Conservation (phyloP, 2,113 vertebrate genomes). For the Pelecanoides urinatrix region DNA sequence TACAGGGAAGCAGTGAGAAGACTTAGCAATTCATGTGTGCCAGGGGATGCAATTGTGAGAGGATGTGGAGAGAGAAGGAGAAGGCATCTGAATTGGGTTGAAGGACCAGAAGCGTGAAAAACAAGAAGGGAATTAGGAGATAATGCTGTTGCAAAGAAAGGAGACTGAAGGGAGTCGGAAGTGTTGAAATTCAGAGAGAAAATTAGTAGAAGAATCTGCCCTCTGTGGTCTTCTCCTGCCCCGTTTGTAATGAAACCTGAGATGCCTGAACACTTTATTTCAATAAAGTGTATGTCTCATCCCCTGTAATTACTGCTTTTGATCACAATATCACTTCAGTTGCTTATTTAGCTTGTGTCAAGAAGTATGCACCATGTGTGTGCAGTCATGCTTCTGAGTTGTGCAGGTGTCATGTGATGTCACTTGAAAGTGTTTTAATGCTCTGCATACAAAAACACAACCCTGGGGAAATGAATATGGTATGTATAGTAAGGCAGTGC, state of each 20-base stretch:
- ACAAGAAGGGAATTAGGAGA: neutral
- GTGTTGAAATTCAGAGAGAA: neutral
- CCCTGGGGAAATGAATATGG: neutral
- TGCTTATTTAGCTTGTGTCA: neutral
- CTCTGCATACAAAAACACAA: neutral
- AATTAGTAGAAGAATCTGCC: neutral
- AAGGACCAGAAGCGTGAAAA: neutral
- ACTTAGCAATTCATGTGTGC: neutral
- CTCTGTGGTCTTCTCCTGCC: neutral
- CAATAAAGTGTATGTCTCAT: neutral
- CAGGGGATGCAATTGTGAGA: neutral
- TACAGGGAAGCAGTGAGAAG: neutral
- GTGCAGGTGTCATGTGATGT: neutral
- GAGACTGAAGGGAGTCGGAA: neutral
- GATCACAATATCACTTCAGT: neutral
- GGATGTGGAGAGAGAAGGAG: neutral
- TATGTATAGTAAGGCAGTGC: neutral
- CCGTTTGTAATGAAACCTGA: neutral
- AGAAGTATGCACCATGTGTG: neutral
- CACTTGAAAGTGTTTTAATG: neutral
- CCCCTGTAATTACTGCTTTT: neutral
- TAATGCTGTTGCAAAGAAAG: neutral
- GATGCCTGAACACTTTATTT: neutral
- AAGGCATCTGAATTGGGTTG: neutral
- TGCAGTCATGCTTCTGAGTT: neutral